Base-by-base conservation (phyloP, 2,888 invertebrate genomes). In the Drosophila subsilvestris region DNA sequence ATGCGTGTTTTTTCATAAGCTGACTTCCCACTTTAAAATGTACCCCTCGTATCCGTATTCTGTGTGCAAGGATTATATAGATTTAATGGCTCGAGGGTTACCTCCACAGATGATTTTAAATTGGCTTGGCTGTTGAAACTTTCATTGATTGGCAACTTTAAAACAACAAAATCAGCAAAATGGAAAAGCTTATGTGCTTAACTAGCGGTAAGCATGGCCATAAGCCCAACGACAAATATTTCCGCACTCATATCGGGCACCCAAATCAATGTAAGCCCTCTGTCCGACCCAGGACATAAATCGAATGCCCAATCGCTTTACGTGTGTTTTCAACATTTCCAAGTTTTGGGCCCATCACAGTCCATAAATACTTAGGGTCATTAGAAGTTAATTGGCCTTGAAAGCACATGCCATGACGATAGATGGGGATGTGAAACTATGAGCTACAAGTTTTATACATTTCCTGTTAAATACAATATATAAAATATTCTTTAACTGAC, bases 281-380 rank as follows among this genome's bases (percentile, higher is more conserved):
- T 44, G 47, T 51, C 43, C 56, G 70, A 48, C 63, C 63, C 63
- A 37, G 43, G 47, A 54, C 71, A 65, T 43, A 61, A 63, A 51
- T 66, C 61, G 48, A 50, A 56, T 66, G 50, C 49, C 42, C 70
- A 66, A 58, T 59, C 47, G 63, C 48, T 18, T 86, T 68, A 77
- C 86, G 80, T 80, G 80, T 54, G 69, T n/a, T 58, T 17, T 29
- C 47, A 49, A 20, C 71, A 77, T 86, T 73, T 54, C n/a, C n/a
- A 20, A 18, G 57, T 69, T 51, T 63, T 58, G 49, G 57, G 56
- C 17, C 22, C n/a, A 25, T 50, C 47, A 63, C 25, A 76, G 72
- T 50, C 53, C 76, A 67, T 57, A 75, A 76, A 71, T 79, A 73
- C 72, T 55, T 48, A 9, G 44, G 58, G 27, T 58, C 43, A 47